Evolutionary conservation across 2,888 invertebrate species (phyloP), one percentile per base, ranked within the genome.

Genomic region (Rapana venosa): DNA sequence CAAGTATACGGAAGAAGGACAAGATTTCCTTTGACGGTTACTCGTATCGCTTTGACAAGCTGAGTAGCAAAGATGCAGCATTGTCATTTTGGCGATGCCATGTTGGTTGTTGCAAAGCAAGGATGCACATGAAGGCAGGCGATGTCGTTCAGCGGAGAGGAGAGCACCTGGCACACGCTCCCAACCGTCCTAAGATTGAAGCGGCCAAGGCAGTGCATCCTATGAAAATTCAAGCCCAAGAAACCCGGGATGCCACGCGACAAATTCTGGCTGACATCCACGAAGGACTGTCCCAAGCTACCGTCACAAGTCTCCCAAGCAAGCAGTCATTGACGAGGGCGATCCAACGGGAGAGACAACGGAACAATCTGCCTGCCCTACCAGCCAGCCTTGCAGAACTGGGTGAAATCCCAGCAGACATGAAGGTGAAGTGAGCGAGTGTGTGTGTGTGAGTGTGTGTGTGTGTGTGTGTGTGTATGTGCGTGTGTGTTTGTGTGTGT

Each of bases 261-360:
- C 77, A 79, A 32, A 30, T 79, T 79, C 77, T 79, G 77, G 77
- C 77, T 79, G 77, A 79, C 77, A 32, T 79, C 13, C 77, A 79
- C 77, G 32, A 79, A 79, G 77, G 77, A 79, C 77, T 79, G 77
- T 79, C 77, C 77, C 77, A 79, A 79, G 77, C 77, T 47, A 83
- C 83, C 4, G 47, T 83, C 47, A 36, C 47, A 83, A 83, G 83
- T 83, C 83, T 83, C 83, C 83, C 83, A 47, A 47, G 77, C 77
- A 79, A 79, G 77, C 77, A 5, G 17, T 32, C 77, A 32, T 6
- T 79, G 77, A 79, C 77, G 77, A 79, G 83, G 36, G 36, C 47
- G 83, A 47, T 83, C 22, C 83, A 83, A 47, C 13, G 77, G 5
- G 77, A 79, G 36, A 77, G 79, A 22, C 36, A 36, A 83, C 83